Evolutionary conservation across 2,888 invertebrate genomes (phyloP).

Genomic region (Stegophylla sp.): DNA sequence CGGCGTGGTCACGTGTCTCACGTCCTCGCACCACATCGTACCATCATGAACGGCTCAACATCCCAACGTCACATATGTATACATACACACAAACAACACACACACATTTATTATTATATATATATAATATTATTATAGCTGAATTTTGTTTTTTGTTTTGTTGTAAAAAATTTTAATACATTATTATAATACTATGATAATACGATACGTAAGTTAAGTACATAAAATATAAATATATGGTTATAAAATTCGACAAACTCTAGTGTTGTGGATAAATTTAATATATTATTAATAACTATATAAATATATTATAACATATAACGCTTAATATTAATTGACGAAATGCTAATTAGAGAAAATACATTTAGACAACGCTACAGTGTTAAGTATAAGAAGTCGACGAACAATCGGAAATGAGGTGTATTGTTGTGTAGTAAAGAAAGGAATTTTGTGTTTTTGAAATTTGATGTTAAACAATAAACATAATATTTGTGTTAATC

Average conservation of each 20-base stretch:
- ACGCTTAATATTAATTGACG: conserved; percentile 4
- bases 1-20: conserved; percentile 43
- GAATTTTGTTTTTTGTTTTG: conserved; percentile 45
- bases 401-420: no score
- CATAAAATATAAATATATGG: background rate
- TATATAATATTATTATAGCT: conserved; percentile 1
- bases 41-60: conserved; percentile 55
- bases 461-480: no score
- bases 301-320: conserved; percentile 3
- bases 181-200: conserved; percentile 7
- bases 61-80: background rate
- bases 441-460: no score
- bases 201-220: background rate
- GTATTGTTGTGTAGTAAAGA: no score
- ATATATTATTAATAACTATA: background rate
- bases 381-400: no score
- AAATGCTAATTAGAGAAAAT: conserved; percentile 20
- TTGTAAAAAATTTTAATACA: conserved; percentile 39
- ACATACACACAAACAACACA: background rate
- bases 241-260: conserved; percentile 1
- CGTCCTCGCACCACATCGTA: conserved; percentile 35
- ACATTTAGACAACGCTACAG: background rate
- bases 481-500: no score
- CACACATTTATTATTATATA: background rate
- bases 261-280: conserved; percentile 28